Base-by-base conservation (phyloP, 2,113 vertebrate species). In the Craseonycteris thonglongyai region DNA sequence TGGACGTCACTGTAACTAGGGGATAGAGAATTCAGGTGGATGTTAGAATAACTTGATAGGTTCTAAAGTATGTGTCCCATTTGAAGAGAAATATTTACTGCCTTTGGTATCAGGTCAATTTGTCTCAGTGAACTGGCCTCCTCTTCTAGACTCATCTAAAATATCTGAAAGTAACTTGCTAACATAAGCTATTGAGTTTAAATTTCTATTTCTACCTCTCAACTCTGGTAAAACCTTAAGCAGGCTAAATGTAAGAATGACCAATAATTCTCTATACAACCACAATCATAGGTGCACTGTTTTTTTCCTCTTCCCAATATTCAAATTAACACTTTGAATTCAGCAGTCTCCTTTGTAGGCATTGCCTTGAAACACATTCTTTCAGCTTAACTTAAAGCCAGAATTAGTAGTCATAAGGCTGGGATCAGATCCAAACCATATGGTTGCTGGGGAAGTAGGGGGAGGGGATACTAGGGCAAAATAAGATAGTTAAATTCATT, bases 391-490 rank as follows among this genome's bases (percentile, higher is more conserved):
- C 19, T 85, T 86, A 66, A 76, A 96, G 61, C 28, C 18, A 76
- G 93, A 96, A 96, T 93, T 84, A 80, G 49, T 68, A 96, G 82
- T 94, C 85, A 96, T 9, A 56, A 18, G 61, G 71, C 59, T 81
- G 42, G 69, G 84, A 92, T 78, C 14, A 68, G 72, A 88, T 81
- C 74, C 71, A 93, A 97, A 78, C 33, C 28, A 92, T 86, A 86
- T 47, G 38, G 40, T 18, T 88, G 54, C 79, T 84, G 40, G 63
- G 24, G 59, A 84, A 78, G 11, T 54, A 45, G 26, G 51, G 33
- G 33, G 24, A 30, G 16, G 22, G 76, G 59, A 76, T n/a, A 79
- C 9, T 42, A 8, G 7, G 66, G n/a, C 49, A 92, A 95, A 71
- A 45, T 47, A 79, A 63, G 24, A 74, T 12, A 33, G 33, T 47